phyloP scores from a whole-genome alignment of 2,113 vertebrate genomes.

The Cepphus grylle region DNA sequence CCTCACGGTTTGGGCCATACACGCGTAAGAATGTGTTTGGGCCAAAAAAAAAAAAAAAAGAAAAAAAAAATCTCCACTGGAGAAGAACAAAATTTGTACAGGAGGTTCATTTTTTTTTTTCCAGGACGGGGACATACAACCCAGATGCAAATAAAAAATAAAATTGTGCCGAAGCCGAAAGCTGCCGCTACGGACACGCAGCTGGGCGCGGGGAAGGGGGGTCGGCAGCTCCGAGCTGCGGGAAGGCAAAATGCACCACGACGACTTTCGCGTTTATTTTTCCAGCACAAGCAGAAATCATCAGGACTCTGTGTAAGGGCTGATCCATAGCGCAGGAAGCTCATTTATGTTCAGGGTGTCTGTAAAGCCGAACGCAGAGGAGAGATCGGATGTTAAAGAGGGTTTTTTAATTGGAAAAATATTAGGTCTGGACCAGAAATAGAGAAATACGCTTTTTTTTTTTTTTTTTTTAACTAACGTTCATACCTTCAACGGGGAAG shows the following conservation, averaged over 20 bases:
- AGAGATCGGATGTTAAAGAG: fast-evolving
- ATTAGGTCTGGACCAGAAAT: fast-evolving
- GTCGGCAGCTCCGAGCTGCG: not conserved
- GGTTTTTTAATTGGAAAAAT: not conserved
- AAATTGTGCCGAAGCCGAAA: not conserved
- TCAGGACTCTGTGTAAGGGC: fast-evolving
- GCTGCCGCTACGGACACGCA: fast-evolving
- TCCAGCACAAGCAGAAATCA: not conserved
- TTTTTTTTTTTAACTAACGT: fast-evolving
- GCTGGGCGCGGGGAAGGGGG: not conserved
- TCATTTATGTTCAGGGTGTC: not conserved
- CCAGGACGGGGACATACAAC: not conserved
- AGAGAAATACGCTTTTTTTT: not conserved
- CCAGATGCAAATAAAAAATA: not conserved
- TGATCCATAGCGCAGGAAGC: fast-evolving
- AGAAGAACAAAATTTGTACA: fast-evolving
- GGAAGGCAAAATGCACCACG: fast-evolving
- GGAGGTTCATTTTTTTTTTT: not conserved
- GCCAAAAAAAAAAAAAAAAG: not conserved
- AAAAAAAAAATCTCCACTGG: not conserved
- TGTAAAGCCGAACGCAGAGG: fast-evolving
- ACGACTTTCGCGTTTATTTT: fast-evolving
- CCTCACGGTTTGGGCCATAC: fast-evolving
- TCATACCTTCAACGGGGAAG: not conserved
- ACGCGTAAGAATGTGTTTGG: fast-evolving